Evolutionary conservation across 2,113 vertebrate species (phyloP).

Genomic region (Sceloporus tristichus): DNA sequence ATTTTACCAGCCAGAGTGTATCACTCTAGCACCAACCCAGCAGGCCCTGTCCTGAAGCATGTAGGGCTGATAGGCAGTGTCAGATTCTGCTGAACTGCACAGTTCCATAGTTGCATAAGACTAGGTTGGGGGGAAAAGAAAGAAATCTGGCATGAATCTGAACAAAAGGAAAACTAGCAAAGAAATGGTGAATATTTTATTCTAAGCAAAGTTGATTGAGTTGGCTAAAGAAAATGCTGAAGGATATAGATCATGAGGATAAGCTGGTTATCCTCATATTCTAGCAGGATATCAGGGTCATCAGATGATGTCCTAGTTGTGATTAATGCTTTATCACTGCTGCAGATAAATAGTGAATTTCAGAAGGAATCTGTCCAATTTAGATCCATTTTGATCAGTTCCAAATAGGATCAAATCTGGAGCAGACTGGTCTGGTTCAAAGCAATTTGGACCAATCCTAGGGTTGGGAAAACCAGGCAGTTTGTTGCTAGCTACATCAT

Average conservation of each 20-base stretch:
- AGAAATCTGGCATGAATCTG: constrained; percentile 4
- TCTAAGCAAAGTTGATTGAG: background rate
- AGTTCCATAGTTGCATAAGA: background rate
- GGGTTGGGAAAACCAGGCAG: no score
- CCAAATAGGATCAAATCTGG: no score
- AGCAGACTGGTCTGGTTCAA: no score
- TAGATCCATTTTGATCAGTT: no score
- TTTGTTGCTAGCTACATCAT: no score
- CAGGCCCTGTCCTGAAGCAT: background rate
- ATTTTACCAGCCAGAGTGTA: background rate
- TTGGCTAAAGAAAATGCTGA: background rate
- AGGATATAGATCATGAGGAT: background rate
- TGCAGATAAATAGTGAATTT: no score
- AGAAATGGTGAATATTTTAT: background rate
- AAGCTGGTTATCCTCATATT: background rate
- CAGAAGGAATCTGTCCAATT: no score
- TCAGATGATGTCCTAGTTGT: background rate
- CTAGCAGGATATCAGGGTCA: background rate
- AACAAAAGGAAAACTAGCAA: constrained; percentile 7
- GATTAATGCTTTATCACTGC: background rate
- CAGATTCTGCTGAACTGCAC: constrained; percentile 22
- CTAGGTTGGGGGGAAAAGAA: background rate
- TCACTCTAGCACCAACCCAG: background rate
- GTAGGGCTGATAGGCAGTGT: background rate
- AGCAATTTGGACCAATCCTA: no score